These are phyloP conservation scores for Cygnus buccinator DNA, from an alignment of 2,113 vertebrate species.

Conservation along the genomic window DNA sequence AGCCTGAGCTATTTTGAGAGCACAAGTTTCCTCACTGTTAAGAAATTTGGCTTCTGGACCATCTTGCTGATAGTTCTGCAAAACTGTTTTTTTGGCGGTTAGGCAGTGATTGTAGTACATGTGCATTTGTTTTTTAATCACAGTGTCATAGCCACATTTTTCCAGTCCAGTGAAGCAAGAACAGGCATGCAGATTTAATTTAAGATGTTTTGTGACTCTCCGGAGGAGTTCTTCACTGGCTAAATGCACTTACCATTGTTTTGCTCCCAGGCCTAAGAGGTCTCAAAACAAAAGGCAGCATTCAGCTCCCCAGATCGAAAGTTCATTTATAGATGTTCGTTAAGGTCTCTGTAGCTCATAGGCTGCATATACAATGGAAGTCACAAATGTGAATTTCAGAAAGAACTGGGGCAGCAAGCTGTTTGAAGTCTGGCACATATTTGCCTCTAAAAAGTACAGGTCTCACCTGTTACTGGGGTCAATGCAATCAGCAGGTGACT, in stretches of 20 bases:
- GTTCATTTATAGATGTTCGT: fast-evolving
- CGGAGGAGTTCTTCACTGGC: neutral
- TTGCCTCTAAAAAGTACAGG: neutral
- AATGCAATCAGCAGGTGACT: neutral
- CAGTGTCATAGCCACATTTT: constrained; percentile 41
- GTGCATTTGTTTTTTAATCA: constrained; percentile 52
- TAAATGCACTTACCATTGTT: constrained; percentile 21
- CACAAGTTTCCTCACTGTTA: constrained; percentile 8
- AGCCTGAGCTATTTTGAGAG: constrained; percentile 20
- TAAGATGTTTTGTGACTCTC: constrained; percentile 21
- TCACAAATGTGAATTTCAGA: neutral
- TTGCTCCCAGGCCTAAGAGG: neutral
- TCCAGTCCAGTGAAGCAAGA: constrained; percentile 51
- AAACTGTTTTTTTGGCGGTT: constrained; percentile 51
- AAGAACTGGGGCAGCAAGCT: neutral
- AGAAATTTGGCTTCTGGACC: constrained; percentile 45
- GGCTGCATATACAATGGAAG: neutral
- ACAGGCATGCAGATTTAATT: constrained; percentile 43
- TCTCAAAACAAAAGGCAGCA: neutral
- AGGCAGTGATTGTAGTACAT: neutral
- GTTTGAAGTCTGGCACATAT: neutral
- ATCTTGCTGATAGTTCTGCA: constrained; percentile 49
- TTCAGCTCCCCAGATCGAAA: neutral
- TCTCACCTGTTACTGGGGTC: neutral
- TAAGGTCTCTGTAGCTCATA: neutral